Evolutionary conservation across 2,888 invertebrate species (phyloP).

Genomic region (Parasteatoda lunata): DNA sequence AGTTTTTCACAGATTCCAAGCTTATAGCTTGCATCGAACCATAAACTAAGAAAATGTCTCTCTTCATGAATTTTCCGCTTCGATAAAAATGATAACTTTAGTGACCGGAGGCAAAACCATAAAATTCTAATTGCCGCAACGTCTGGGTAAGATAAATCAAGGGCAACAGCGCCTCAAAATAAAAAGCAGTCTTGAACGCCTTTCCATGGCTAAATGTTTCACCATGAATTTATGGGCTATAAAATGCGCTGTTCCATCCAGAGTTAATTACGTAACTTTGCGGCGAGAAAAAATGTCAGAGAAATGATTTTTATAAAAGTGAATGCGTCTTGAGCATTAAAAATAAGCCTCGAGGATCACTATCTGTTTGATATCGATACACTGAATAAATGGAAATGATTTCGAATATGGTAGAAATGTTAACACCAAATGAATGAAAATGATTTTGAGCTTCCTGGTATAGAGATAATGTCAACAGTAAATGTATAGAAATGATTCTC

Average conservation of each 20-base stretch:
- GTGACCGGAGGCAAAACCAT: conserved; percentile 38
- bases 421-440: no score
- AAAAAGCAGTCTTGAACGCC: conserved; percentile 11
- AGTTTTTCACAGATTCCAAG: background rate
- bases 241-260: conserved; percentile 50
- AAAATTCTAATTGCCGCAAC: conserved; percentile 56
- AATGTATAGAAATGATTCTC: no score
- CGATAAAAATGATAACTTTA: conserved; percentile 51
- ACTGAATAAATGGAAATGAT: no score
- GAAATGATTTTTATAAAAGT: background rate
- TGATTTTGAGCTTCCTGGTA: no score
- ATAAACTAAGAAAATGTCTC: background rate
- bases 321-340: no score
- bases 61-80: conserved; percentile 32
- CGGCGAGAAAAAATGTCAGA: background rate
- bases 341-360: no score
- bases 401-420: no score
- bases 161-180: background rate
- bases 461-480: no score
- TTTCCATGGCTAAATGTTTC: conserved; percentile 20
- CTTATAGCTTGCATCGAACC: background rate
- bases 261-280: conserved; percentile 42
- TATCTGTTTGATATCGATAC: no score
- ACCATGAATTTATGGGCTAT: conserved; percentile 47
- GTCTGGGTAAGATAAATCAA: conserved; percentile 36